Evolutionary conservation across 2,797 vertebrate genomes (phyloP), one percentile per base, ranked within the genome.

Genomic region (Labroides dimidiatus): DNA sequence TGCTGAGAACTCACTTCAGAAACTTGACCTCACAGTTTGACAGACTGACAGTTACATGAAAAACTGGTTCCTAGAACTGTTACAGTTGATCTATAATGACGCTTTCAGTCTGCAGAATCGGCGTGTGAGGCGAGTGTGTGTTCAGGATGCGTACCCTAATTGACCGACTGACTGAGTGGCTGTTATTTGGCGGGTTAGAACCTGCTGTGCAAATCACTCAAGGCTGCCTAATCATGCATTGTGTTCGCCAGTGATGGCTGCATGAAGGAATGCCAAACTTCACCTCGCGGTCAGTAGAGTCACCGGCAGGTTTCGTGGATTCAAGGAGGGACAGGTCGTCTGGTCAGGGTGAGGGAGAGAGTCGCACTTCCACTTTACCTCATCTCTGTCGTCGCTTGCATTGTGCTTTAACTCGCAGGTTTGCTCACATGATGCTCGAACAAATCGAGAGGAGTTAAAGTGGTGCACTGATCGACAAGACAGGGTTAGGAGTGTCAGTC

Each of bases 141-240:
- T 19, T 19, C 15, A 5, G 21, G 43, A 58, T 53, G 45, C 12
- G 19, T 30, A 17, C 21, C 30, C 37, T 74, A 21, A 71, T 65
- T 67, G 68, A 73, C 62, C 10, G 49, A 64, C 43, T 48, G 72
- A 62, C 68, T 72, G 74, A n/a, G 63, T 76, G 62, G 11, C 57
- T 75, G 80, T 75, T 77, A 62, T 57, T 60, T 60, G 69, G 56
- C 86, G 30, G 69, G 87, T 81, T 74, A 23, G 50, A 51, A 77
- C 87, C 74, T 80, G 84, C 54, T 79, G 57, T 71, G 73, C 13
- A 19, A 64, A 78, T 77, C 75, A 73, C 82, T 85, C 70, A 43
- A 4, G 74, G 81, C 77, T 57, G 65, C 71, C 66, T 80, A 70
- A 81, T 81, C 75, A 65, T 30, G 70, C 73, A 56, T 77, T 80